These are phyloP conservation scores for Astatoreochromis straeleni DNA, from an alignment of 2,113 vertebrate genomes.

Conservation along the genomic window DNA sequence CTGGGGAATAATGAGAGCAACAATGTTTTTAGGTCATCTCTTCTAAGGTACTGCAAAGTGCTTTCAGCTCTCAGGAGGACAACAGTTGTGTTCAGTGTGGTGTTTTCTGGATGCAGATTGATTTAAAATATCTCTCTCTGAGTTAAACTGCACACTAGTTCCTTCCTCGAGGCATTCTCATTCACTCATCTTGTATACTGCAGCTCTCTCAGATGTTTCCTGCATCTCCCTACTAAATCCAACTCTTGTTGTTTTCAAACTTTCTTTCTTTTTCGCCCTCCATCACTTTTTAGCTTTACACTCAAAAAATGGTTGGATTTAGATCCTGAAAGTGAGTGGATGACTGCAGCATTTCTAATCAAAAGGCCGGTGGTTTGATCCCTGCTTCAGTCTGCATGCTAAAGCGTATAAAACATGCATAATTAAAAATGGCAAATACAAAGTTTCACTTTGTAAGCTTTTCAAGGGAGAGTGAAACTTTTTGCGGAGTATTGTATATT, in stretches of 20 bases:
- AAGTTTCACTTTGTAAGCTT: not conserved
- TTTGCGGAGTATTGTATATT: not conserved
- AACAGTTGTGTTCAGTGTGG: not conserved
- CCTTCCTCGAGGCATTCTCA: not conserved
- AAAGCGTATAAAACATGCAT: not conserved
- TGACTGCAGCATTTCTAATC: not conserved
- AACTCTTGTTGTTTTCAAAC: not conserved
- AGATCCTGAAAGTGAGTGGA: not conserved
- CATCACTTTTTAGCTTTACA: not conserved
- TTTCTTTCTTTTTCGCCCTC: rapidly evolving
- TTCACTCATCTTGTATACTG: not conserved
- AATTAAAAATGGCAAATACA: not conserved
- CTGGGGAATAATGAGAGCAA: not conserved
- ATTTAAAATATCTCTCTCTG: not conserved
- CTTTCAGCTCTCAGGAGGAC: not conserved
- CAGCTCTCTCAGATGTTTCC: not conserved
- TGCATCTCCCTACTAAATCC: not conserved
- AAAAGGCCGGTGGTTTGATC: not conserved
- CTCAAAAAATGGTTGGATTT: not conserved
- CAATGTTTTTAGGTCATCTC: not conserved
- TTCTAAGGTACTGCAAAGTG: not conserved
- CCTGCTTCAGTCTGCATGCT: not conserved
- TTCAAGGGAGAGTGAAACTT: not conserved
- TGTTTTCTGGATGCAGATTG: not conserved
- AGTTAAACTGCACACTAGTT: not conserved